These are phyloP conservation scores for Hemicordylus capensis DNA, from an alignment of 2,113 vertebrate genomes.

Conservation along the genomic window DNA sequence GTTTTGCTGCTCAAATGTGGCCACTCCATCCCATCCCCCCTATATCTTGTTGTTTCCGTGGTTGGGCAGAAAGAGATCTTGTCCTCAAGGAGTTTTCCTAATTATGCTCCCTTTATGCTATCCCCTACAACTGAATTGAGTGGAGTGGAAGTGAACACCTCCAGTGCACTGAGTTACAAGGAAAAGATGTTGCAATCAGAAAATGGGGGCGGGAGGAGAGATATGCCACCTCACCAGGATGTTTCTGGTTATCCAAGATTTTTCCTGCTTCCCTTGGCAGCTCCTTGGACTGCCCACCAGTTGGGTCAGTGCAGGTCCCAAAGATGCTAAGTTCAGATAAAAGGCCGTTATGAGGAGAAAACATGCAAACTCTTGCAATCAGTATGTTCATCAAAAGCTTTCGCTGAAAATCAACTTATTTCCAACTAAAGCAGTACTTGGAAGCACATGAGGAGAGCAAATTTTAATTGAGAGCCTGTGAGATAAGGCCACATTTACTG, in stretches of 20 bases:
- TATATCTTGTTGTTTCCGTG: background rate
- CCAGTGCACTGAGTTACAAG: too few relatives aligned
- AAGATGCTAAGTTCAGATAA: background rate
- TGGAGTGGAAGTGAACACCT: background rate
- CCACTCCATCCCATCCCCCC: background rate
- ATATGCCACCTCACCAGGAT: too few relatives aligned
- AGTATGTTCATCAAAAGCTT: background rate
- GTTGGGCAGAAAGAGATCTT: background rate
- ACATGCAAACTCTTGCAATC: background rate
- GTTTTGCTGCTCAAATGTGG: background rate
- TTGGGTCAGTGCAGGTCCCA: background rate
- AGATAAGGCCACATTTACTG: background rate
- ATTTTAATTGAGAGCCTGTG: background rate
- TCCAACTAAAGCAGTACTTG: too few relatives aligned
- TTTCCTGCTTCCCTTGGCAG: background rate
- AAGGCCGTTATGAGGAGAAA: background rate
- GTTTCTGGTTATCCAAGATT: too few relatives aligned
- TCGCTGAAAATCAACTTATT: background rate
- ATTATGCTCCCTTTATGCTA: background rate
- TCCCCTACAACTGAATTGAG: background rate
- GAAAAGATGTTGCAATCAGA: background rate
- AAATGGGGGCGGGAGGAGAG: background rate
- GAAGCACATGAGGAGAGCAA: too few relatives aligned
- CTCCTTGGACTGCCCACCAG: background rate
- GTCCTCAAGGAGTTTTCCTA: background rate